Evolutionary conservation across 2,888 invertebrate species (phyloP), one percentile per base, ranked within the genome.

Genomic region (Matsumyia berberina): DNA sequence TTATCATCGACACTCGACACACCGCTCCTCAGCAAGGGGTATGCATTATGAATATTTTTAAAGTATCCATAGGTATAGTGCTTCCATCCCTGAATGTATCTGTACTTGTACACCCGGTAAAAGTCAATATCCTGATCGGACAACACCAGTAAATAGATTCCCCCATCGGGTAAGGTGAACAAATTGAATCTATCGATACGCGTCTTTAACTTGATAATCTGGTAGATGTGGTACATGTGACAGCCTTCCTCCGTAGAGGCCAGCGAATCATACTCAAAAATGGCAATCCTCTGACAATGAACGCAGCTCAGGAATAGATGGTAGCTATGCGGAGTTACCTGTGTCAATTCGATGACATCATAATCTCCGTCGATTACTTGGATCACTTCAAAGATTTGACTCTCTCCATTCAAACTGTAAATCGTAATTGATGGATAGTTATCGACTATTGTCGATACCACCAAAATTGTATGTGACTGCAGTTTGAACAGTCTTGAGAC

Each of bases 361-460:
- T 88, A 91, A 72, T 89, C 88, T 0, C 91, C 91, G 24, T 87
- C 88, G 33, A 91, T 89, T n/a, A 87, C 76, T 78, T 91, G 90
- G 1, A 87, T 70, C 5, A 88, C 58, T 19, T 88, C 87, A 33
- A 91, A 90, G 15, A 87, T 81, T 7, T 88, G 87, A 0, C 35
- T 83, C 0, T 4, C 3, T 0, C 17, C n/a, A 2, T 87, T 73
- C 6, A 88, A 80, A 1, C 73, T 86, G 78, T 90, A 90, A 12
- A 91, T 87, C 5, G 88, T 88, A 49, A 90, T 42, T 1, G 85
- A 87, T 0, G 89, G 88, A 64, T 88, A 87, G 24, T 89, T 88
- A 39, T 77, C 78, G 15, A 80, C 42, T 15, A 73, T 39, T 8
- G 88, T 88, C 55, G 88, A 88, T 0, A 90, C 12, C 9, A 90